Evolutionary conservation across 2,113 vertebrate species (phyloP).

Genomic region (Cheilinus undulatus): DNA sequence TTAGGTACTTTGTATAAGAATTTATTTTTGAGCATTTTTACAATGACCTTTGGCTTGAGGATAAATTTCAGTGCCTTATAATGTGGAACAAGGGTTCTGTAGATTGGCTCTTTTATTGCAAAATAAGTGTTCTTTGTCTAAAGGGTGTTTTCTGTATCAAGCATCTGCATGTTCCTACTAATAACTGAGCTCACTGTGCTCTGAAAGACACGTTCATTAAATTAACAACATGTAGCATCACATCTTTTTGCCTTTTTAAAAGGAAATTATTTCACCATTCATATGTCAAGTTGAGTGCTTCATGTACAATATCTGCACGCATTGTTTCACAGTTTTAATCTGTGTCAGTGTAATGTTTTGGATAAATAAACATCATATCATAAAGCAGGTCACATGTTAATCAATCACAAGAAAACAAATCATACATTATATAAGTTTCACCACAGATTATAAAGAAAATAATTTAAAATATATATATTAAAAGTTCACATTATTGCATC

Average conservation of each 20-base stretch:
- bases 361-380: conserved; percentile 9
- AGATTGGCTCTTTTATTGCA: background rate
- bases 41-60: no score
- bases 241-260: background rate
- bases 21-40: conserved; percentile 17
- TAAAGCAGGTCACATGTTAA: background rate
- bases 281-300: conserved; percentile 19
- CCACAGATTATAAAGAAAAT: background rate
- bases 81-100: background rate
- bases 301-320: conserved; percentile 21
- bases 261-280: background rate
- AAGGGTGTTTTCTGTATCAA: background rate
- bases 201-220: background rate
- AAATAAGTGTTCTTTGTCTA: background rate
- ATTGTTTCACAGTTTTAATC: conserved; percentile 1
- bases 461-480: background rate
- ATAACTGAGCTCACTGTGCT: background rate
- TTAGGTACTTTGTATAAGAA: background rate
- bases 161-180: background rate
- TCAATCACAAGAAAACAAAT: conserved; percentile 7
- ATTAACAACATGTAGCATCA: background rate
- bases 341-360: background rate
- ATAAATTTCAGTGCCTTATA: background rate
- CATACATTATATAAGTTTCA: background rate
- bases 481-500: conserved; percentile 2